phyloP scores from a whole-genome alignment of 2,797 vertebrate species.

The Malurus splendens region DNA sequence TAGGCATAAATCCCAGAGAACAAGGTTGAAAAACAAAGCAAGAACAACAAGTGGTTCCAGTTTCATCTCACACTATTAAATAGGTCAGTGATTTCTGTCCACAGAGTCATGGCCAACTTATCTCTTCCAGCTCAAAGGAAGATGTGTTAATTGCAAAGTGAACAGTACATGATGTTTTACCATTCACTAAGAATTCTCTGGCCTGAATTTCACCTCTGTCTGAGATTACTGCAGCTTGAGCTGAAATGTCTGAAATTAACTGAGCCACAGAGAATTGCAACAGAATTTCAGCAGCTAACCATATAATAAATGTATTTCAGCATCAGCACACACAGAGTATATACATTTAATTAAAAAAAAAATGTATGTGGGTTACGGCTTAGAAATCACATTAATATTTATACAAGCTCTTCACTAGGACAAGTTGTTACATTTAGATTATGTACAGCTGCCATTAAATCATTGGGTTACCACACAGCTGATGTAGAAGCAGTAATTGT shows the following conservation, averaged over 20 bases:
- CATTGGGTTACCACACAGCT: neutral
- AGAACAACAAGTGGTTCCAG: neutral
- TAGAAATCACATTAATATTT: neutral
- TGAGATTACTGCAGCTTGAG: conserved; percentile 65
- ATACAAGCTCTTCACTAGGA: neutral
- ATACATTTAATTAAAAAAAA: neutral
- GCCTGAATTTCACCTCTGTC: conserved; percentile 16
- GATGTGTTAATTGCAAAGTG: neutral
- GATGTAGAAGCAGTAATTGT: neutral
- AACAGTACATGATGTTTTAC: neutral
- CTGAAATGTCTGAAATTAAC: conserved; percentile 53
- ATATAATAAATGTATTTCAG: neutral
- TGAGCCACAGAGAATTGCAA: neutral
- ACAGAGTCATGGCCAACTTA: neutral
- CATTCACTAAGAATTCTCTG: neutral
- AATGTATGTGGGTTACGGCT: neutral
- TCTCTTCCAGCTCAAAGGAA: neutral
- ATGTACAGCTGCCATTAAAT: neutral
- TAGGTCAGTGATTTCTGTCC: neutral
- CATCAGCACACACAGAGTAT: neutral
- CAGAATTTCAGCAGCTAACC: neutral
- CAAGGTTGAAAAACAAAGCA: neutral
- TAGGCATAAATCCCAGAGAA: neutral
- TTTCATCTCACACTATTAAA: neutral
- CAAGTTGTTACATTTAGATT: neutral